Evolutionary conservation across 2,888 invertebrate genomes (phyloP), one percentile per base, ranked within the genome.

Genomic region (Andrena praecox): DNA sequence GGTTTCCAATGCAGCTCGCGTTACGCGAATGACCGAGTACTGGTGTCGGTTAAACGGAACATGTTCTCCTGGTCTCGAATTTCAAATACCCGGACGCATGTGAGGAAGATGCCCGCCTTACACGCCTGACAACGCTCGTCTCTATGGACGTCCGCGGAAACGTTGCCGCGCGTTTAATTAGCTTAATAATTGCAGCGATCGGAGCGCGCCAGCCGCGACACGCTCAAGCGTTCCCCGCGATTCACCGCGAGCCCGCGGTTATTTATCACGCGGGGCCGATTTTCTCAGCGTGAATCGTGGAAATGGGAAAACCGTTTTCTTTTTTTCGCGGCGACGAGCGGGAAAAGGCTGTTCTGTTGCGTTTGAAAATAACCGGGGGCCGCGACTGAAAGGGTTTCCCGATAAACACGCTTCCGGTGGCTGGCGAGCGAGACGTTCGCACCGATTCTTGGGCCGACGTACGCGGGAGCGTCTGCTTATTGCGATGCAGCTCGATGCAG

Each of bases 221-320:
- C n/a, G 48, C 16, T n/a, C 10, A 16, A 31, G 6, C 62, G 42
- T 68, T 62, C 12, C n/a, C 42, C 27, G 20, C 48, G 54, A 76
- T 12, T 48, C 3, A 16, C 8, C 31, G 71, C 72, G 60, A 63
- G 52, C 48, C 42, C 16, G 12, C n/a, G 16, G 16, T n/a, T 29
- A 20, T 64, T 77, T 59, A 56, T 72, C 52, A 27, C 10, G 20
- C n/a, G 27, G 24, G 5, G 2, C 27, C 7, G 50, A 68, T 60
- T 67, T 67, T 7, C 7, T 16, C 24, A 27, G n/a, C 50, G 6
- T 8, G 20, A 52, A 8, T 52, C 59, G 67, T 69, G 68, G 48
- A 52, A 48, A 50, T n/a, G 31, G 68, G 71, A 64, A 77, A 71
- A 59, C 8, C 50, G n/a, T 35, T 48, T 67, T n/a, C n/a, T n/a